Percentiles rank a stretch among this genome's conserved stretches.
phyloP scores from a whole-genome alignment of 2,888 invertebrate genomes.

The Platynereis dumerilii region DNA sequence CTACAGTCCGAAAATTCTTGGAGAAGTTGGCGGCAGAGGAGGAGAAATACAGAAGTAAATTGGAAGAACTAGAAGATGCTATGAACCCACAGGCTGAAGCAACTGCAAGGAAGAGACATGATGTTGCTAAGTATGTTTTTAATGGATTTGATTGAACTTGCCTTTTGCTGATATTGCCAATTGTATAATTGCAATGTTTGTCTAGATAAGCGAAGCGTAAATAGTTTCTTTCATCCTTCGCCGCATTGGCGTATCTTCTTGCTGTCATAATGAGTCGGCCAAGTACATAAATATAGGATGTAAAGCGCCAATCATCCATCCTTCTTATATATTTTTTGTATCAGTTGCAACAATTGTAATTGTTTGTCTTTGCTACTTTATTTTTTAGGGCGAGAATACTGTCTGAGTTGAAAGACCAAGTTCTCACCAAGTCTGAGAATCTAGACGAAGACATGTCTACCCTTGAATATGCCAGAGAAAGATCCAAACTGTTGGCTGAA shows the following conservation, averaged over 20 bases:
- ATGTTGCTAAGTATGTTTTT: slow-evolving; percentile 23
- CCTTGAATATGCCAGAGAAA: slow-evolving; percentile 53
- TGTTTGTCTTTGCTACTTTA: too few species aligned
- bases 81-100: slow-evolving; percentile 56
- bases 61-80: slow-evolving; percentile 43
- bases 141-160: too few species aligned
- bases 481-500: slow-evolving; percentile 50
- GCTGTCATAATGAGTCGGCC: too few species aligned
- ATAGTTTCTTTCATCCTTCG: too few species aligned
- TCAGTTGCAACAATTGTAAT: too few species aligned
- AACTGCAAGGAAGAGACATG: slow-evolving; percentile 45
- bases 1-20: slow-evolving; percentile 51
- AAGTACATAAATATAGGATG: too few species aligned
- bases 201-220: too few species aligned
- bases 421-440: slow-evolving; percentile 47
- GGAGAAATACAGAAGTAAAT: slow-evolving; percentile 49
- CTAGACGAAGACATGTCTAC: slow-evolving; percentile 52
- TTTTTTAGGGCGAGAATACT: slow-evolving; percentile 31
- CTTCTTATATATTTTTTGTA: too few species aligned
- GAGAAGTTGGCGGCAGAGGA: slow-evolving; percentile 53
- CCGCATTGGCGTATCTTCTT: too few species aligned
- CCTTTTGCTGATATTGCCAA: too few species aligned
- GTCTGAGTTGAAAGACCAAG: slow-evolving; percentile 53
- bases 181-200: too few species aligned
- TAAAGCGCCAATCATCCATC: too few species aligned